Evolutionary conservation across 2,113 vertebrate genomes (phyloP), one percentile per base, ranked within the genome.

Genomic region (Melanostigma gelatinosum): DNA sequence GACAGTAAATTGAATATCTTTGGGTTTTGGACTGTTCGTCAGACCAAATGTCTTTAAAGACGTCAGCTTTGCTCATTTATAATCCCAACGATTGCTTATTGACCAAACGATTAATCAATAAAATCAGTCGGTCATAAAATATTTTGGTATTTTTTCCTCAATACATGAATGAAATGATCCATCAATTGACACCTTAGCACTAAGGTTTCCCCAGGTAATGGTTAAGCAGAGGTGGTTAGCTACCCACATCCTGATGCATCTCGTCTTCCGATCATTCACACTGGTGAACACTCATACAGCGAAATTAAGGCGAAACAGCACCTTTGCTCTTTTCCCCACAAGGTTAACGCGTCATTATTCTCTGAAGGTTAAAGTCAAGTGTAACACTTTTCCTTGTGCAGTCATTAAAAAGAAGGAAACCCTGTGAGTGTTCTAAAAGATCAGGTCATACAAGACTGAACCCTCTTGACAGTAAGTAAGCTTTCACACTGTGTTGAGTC

Each of bases 381-480:
- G 8, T 40, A 48, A 58, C 50, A 1, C 20, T 72, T 27, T 27
- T 42, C 52, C 64, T 48, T 50, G n/a, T 20, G 34, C 16, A 40
- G 29, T 73, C 11, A 62, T 52, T 36, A 69, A 60, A 61, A 15
- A 38, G n/a, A 40, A 58, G 22, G 15, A 57, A 79, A 24, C 40
- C n/a, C 40, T 65, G 40, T 8, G 13, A 16, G 36, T 48, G 69
- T 42, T 62, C 63, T 27, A 48, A 80, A 65, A 65, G 40, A 48
- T 72, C 5, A 62, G 32, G 20, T 22, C 0, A 36, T 16, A 22
- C 15, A 60, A n/a, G 58, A 42, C 50, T 50, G 20, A 32, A 57
- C 16, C 32, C 32, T 29, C 24, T 10, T 76, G 27, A 77, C 44
- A 29, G 68, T 24, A 15, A 74, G 5, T 54, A 38, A 1, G 13